Evolutionary conservation across 2,888 invertebrate genomes (phyloP), one percentile per base, ranked within the genome.

Genomic region (Cataglyphis altisquamis): DNA sequence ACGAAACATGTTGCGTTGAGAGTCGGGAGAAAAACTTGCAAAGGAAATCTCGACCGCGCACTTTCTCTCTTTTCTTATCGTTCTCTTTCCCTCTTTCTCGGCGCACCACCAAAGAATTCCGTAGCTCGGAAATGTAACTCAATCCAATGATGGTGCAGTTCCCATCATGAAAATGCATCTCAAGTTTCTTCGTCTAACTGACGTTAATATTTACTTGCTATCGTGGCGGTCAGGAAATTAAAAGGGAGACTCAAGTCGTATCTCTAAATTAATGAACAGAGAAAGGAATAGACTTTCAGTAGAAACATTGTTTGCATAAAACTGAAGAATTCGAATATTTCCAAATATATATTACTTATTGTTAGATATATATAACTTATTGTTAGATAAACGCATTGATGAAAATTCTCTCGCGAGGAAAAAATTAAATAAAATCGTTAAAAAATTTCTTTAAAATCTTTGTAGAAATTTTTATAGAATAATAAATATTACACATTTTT

Each of bases 1-100:
- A 87, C 88, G 82, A 72, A 87, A 86, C 89, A 87, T 84, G 83
- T 84, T 84, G 72, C 80, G n/a, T 52, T 52, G 82, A 80, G 83
- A 74, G 81, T 67, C 48, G 84, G 39, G 77, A 82, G 86, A 87
- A 88, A 89, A 89, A 84, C 85, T 84, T 77, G 75, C 67, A 78
- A 87, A 84, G 85, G 83, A 89, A 88, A 89, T 83, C 83, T 81
- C 78, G 84, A 83, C 82, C 72, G 77, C 67, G 48, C 55, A 15
- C 52, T 73, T 57, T 74, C 48, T 60, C n/a, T 48, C 25, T n/a
- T 67, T 32, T 41, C 36, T n/a, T n/a, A n/a, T 77, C 41, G 29
- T 21, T 78, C 57, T 39, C 4, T 64, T 18, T 78, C 77, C 60
- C 41, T 60, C 32, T 36, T 41, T 32, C 55, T 25, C 72, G 15